phyloP scores from a whole-genome alignment of 2,797 vertebrate species.

The Phalanger gymnotis region DNA sequence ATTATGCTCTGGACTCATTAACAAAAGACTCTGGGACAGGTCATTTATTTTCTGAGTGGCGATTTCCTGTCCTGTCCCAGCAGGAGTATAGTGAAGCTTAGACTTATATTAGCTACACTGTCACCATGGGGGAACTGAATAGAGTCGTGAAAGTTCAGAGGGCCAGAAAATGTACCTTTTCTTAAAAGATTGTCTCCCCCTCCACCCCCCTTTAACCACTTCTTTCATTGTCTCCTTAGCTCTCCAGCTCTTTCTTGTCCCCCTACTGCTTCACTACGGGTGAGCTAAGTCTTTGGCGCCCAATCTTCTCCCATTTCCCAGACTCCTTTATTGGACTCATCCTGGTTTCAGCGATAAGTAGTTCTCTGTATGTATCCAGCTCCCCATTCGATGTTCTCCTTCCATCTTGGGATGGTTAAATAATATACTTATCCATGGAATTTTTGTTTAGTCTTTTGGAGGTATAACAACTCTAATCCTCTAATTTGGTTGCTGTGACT shows the following conservation, averaged over 20 bases:
- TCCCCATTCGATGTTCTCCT: neutral
- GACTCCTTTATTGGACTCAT: neutral
- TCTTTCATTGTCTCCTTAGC: constrained; percentile 42
- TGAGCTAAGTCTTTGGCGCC: neutral
- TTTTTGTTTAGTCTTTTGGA: neutral
- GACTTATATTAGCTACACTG: constrained; percentile 37
- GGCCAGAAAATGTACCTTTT: constrained; percentile 47
- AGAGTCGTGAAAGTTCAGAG: constrained; percentile 39
- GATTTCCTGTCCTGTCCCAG: constrained; percentile 75
- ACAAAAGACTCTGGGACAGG: constrained; percentile 78
- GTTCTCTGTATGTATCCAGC: neutral
- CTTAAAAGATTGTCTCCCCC: constrained; percentile 27
- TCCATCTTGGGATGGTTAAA: neutral
- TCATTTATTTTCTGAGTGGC: constrained; percentile 79
- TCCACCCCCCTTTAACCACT: neutral
- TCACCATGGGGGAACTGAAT: constrained; percentile 56
- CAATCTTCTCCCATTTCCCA: neutral
- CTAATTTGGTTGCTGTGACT: neutral
- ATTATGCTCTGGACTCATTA: constrained; percentile 80
- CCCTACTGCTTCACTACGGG: neutral
- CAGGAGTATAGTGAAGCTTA: constrained; percentile 35
- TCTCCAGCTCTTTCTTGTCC: constrained; percentile 15
- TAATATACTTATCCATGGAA: neutral
- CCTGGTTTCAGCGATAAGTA: neutral
- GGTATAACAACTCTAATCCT: neutral